Base-by-base conservation (phyloP, 92 coral and sea anemone species). In the Micromussa lordhowensis region DNA sequence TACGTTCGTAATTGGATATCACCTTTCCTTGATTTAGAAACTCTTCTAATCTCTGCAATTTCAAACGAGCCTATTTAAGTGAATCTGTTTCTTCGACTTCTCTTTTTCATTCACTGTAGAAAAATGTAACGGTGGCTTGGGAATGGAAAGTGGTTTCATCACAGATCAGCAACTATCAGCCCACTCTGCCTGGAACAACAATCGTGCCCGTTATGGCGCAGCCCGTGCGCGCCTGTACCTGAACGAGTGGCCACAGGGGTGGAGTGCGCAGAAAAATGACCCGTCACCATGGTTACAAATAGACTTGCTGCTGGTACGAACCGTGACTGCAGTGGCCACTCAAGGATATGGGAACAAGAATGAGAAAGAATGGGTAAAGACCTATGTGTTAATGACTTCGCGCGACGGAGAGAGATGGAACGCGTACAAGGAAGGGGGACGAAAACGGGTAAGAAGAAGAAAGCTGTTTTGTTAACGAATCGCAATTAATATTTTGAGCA, bases 201-300 rank as follows among this genome's bases (percentile, higher is more conserved):
- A 93, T 48, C 86, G 24, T 28, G 85, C 58, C 3, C 86, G 94
- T 17, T 92, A 90, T 80, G 98, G 96, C 18, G 93, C 95, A 22
- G 91, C 89, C 74, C 94, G 98, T 22, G 98, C 94, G 13, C 98
- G 98, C 30, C 70, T 95, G n/a, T 78, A 88, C 84, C 75, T 92
- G 1, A 75, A 85, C 15, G 79, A 87, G 15, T 95, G 98, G 98
- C 98, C 98, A 18, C 91, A 88, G 54, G 98, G 98, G 16, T 95
- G 98, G 98, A 93, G 88, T 75, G 94, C 95, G 40, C 88, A 88
- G 86, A 93, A 75, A 55, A 89, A 79, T 55, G 98, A 95, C 85
- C 95, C 93, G 15, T 69, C 88, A 29, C 95, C 95, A 16, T 95
- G 98, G 98, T 59, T 95, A 78, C 95, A 95, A 78, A 69, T 95